These are phyloP conservation scores for Muntiacus muntjak DNA, from an alignment of 2,113 vertebrate genomes.

Conservation along the genomic window DNA sequence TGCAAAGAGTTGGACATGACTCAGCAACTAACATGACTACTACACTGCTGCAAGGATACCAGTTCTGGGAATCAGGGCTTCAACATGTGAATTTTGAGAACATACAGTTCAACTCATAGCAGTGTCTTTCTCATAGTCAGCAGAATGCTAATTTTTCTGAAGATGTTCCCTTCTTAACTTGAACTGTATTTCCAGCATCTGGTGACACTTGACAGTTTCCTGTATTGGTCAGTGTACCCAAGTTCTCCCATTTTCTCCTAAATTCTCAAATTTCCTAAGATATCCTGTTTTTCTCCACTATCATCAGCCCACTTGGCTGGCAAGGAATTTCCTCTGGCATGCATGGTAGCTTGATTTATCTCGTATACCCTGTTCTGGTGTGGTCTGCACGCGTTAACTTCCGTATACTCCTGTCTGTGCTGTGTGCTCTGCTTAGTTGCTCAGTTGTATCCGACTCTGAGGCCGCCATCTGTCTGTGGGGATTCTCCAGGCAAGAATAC, in stretches of 20 bases:
- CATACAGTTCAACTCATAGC: not conserved
- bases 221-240: not conserved
- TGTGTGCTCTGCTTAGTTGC: not conserved
- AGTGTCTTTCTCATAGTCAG: not conserved
- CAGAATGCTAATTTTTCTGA: not conserved
- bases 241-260: not conserved
- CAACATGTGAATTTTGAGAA: not conserved
- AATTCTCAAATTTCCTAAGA: conserved; percentile 25
- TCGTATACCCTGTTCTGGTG: not conserved
- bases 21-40: not conserved
- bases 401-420: not conserved
- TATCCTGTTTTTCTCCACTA: not conserved
- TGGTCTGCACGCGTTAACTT: not conserved
- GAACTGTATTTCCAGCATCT: not conserved
- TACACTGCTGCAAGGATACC: accelerated
- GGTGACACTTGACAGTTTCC: not conserved
- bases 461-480: not conserved
- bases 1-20: not conserved
- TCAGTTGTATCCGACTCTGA: not conserved
- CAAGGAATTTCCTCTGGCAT: conserved; percentile 1
- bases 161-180: not conserved
- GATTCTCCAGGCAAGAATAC: not conserved
- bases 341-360: not conserved
- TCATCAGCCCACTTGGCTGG: conserved; percentile 2
- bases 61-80: not conserved